Evolutionary conservation across 2,797 vertebrate genomes (phyloP).

Genomic region (Typhlichthys subterraneus): DNA sequence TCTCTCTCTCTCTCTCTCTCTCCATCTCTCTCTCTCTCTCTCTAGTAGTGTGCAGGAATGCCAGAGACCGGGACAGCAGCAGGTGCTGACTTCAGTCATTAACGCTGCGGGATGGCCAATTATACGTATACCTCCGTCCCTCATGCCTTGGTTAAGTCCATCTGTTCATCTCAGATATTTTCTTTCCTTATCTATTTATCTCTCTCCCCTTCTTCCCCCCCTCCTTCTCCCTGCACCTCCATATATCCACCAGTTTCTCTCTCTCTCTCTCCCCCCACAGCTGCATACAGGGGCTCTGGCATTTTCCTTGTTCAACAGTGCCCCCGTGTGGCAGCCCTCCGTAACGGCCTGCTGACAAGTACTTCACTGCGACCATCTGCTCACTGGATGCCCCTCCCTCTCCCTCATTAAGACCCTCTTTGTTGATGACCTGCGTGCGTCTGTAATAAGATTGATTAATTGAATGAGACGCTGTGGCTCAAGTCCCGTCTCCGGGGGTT

Average conservation of each 20-base stretch:
- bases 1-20: slow-evolving; percentile 1
- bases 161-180: background rate
- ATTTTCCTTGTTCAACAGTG: slow-evolving; percentile 65
- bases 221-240: too few relatives aligned
- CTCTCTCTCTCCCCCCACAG: background rate
- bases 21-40: background rate
- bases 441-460: slow-evolving; percentile 62
- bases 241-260: background rate
- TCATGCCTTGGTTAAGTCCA: too few relatives aligned
- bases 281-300: background rate
- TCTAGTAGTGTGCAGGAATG: background rate
- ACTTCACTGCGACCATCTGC: slow-evolving; percentile 72
- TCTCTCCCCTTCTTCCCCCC: background rate
- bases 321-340: slow-evolving; percentile 44
- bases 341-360: slow-evolving; percentile 49
- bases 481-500: slow-evolving; percentile 22
- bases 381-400: slow-evolving; percentile 46
- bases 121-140: too few relatives aligned
- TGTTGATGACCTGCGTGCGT: slow-evolving; percentile 64
- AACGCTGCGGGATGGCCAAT: too few relatives aligned
- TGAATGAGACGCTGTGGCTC: slow-evolving; percentile 33
- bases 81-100: too few relatives aligned
- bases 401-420: slow-evolving; percentile 64
- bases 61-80: too few relatives aligned
- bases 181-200: background rate